Percentiles rank a stretch among this genome's conserved stretches.
phyloP scores from a whole-genome alignment of 2,797 vertebrate species.

The Eutrigla gurnardus region DNA sequence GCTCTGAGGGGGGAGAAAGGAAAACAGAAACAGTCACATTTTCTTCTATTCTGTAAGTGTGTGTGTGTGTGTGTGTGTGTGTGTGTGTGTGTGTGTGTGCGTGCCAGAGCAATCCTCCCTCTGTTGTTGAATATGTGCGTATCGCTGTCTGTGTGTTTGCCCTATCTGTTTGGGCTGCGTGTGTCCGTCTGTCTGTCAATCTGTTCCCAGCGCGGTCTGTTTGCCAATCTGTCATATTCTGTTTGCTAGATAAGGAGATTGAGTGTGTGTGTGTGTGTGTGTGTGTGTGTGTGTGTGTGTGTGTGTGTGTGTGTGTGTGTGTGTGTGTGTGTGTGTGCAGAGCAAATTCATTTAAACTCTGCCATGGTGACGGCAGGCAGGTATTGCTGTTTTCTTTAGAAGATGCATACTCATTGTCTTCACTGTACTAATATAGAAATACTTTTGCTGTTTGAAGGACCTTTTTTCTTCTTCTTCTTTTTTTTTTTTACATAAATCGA shows the following conservation, averaged over 20 bases:
- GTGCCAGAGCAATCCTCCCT: constrained; percentile 50
- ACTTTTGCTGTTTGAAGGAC: constrained; percentile 4
- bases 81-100: neutral
- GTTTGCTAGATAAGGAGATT: constrained; percentile 77
- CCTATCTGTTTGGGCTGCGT: constrained; percentile 68
- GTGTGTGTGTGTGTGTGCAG: constrained; percentile 25
- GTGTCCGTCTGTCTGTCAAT: constrained; percentile 79
- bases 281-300: constrained; percentile 26
- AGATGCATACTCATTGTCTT: neutral
- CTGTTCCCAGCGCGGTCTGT: constrained; percentile 75
- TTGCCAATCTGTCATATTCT: constrained; percentile 80
- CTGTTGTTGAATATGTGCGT: constrained; percentile 68
- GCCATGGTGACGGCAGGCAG: constrained; percentile 24
- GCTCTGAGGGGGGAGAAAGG: constrained; percentile 60
- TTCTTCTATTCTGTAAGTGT: constrained; percentile 19
- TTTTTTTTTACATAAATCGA: constrained; percentile 11
- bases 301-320: neutral
- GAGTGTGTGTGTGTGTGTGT: constrained; percentile 41
- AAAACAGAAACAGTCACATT: constrained; percentile 53
- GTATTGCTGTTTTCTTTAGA: constrained; percentile 34
- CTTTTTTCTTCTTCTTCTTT: neutral
- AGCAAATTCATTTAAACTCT: constrained; percentile 63
- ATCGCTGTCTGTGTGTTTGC: constrained; percentile 71
- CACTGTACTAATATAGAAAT: neutral
- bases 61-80: neutral